Evolutionary conservation across 2,113 vertebrate genomes (phyloP).

Genomic region (Planiliza haematocheilus): DNA sequence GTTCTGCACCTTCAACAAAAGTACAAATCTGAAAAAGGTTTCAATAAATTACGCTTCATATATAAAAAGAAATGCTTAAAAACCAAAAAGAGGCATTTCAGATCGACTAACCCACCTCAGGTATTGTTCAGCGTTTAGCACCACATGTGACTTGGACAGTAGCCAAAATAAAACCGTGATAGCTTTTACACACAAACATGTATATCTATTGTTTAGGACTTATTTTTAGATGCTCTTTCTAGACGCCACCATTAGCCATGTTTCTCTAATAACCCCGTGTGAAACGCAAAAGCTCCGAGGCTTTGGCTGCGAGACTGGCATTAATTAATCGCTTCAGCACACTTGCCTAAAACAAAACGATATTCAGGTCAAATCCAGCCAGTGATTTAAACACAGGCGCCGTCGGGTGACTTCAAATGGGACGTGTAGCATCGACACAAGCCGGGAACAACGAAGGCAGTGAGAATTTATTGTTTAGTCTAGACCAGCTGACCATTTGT

Average conservation of each 20-base stretch:
- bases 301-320: constrained; percentile 3
- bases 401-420: background rate
- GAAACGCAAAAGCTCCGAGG: constrained; percentile 6
- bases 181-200: background rate
- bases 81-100: background rate
- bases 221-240: background rate
- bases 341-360: constrained; percentile 65
- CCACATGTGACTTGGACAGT: constrained; percentile 47
- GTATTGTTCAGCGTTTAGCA: constrained; percentile 46
- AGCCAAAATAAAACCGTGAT: constrained; percentile 46
- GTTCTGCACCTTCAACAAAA: background rate
- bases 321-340: constrained; percentile 39
- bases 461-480: constrained; percentile 63
- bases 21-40: background rate
- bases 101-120: constrained; percentile 5
- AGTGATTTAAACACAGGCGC: constrained; percentile 4
- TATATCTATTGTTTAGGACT: constrained; percentile 21
- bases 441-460: background rate
- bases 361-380: constrained; percentile 64
- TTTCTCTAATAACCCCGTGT: background rate
- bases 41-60: too few relatives aligned
- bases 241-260: background rate
- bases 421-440: constrained; percentile 2
- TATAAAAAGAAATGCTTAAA: background rate
- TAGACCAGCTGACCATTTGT: constrained; percentile 71